Evolutionary conservation across 35 echinoderm and acorn worm genomes (phyloP).

Genomic region (Nesometra sesokonis): DNA sequence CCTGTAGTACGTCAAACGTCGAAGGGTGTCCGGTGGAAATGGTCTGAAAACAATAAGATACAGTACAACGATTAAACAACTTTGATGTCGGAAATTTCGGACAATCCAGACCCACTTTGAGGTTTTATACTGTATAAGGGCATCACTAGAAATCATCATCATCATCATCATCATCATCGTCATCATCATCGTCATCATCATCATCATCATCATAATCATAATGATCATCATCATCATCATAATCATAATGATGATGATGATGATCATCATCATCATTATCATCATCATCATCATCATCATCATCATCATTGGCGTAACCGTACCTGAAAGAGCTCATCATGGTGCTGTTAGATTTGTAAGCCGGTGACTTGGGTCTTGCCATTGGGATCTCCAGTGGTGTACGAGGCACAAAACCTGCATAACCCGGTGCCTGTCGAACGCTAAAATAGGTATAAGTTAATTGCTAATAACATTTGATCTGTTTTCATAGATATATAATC

Average conservation of each 20-base stretch:
- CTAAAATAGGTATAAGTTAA: slow-evolving; percentile 23
- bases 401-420: slow-evolving; percentile 70
- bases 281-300: background rate
- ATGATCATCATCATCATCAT: no score
- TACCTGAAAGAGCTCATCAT: slow-evolving; percentile 74
- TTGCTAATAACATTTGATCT: no score
- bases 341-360: slow-evolving; percentile 40
- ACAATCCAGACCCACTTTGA: no score
- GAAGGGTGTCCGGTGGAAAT: background rate
- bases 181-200: background rate
- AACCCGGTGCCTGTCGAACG: slow-evolving; percentile 75
- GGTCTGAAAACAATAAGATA: background rate
- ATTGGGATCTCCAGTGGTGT: slow-evolving; percentile 46
- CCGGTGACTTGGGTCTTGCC: background rate
- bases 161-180: background rate
- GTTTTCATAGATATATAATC: no score
- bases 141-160: background rate
- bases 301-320: background rate
- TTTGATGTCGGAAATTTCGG: no score
- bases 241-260: no score
- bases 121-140: no score
- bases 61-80: no score
- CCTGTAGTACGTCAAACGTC: background rate
- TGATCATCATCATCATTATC: background rate
- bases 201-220: background rate